Base-by-base conservation (phyloP, 2,888 invertebrate species). In the Leucozona laternaria region DNA sequence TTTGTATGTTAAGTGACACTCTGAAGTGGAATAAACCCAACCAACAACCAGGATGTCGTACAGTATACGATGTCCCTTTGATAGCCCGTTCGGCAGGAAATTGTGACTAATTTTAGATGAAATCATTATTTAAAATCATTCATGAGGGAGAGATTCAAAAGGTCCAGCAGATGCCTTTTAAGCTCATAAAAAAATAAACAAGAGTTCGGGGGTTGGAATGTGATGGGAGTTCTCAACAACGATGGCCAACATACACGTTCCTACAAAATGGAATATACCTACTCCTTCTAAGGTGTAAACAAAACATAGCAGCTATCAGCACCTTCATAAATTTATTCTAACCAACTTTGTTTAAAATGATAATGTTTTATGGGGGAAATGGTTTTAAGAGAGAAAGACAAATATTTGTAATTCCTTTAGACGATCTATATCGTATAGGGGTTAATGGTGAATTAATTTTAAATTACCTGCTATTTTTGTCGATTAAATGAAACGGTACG, bases 21-120 rank as follows among this genome's bases (percentile, higher is more conserved):
- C 25, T 17, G 43, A 17, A 25, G 13, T 31, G n/a, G 2, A n/a
- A 10, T 11, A 28, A 17, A 5, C n/a, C 17, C 6, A 11, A n/a
- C 4, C 6, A 62, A 43, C 28, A 37, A 37, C 37, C 20, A 20
- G 25, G 43, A 17, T n/a, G 28, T 3, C 2, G 17, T 11, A 45
- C 7, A 45, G 5, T 64, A 3, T 31, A 66, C 43, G 17, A 31
- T 62, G 68, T 73, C 60, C 78, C 62, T 78, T 55, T 68, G 10
- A 60, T 48, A 31, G 73, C 45, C 73, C 50, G 40, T 60, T 66
- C 53, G 62, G 31, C 25, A 70, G 62, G 34, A 83, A 75, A 83
- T 83, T 73, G 70, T 75, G 53, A 75, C 62, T 79, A 79, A 79
- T 84, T 84, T 84, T 75, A 79, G 75, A 84, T 84, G 48, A 70